phyloP scores from a whole-genome alignment of 2,888 invertebrate genomes.

The Mactromeris polynyma region DNA sequence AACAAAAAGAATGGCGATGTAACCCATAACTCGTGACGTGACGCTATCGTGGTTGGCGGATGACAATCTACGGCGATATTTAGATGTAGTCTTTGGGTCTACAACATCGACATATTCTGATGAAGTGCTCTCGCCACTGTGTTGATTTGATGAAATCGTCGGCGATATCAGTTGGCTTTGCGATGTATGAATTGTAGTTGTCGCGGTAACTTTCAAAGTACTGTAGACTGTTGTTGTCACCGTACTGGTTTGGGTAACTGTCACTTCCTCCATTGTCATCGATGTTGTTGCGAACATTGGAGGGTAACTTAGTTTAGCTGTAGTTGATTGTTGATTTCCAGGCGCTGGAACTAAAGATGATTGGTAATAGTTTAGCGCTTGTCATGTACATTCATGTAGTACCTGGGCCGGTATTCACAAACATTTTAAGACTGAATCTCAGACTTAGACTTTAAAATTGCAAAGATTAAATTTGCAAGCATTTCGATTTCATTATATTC shows the following conservation, averaged over 20 bases:
- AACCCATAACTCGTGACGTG: neutral
- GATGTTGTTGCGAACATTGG: neutral
- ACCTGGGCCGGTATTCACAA: too few species aligned
- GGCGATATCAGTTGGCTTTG: too few species aligned
- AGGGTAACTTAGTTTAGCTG: neutral
- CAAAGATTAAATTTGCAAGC: too few species aligned
- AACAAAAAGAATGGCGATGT: neutral
- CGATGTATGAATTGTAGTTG: neutral
- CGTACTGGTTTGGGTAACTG: neutral
- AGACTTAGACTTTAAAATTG: too few species aligned
- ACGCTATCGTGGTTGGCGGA: neutral
- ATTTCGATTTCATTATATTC: too few species aligned
- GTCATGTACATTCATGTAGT: too few species aligned
- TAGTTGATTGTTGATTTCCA: neutral
- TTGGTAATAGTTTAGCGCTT: too few species aligned
- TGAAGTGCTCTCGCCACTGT: too few species aligned
- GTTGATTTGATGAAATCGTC: too few species aligned
- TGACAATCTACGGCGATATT: neutral
- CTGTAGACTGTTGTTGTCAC: neutral
- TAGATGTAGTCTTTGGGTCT: neutral
- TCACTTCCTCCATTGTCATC: neutral
- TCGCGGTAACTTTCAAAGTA: neutral
- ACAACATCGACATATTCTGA: neutral
- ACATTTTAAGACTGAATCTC: too few species aligned
- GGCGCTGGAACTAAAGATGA: too few species aligned